phyloP scores from a whole-genome alignment of 2,888 invertebrate species.

The Sarcophaga rosellei region DNA sequence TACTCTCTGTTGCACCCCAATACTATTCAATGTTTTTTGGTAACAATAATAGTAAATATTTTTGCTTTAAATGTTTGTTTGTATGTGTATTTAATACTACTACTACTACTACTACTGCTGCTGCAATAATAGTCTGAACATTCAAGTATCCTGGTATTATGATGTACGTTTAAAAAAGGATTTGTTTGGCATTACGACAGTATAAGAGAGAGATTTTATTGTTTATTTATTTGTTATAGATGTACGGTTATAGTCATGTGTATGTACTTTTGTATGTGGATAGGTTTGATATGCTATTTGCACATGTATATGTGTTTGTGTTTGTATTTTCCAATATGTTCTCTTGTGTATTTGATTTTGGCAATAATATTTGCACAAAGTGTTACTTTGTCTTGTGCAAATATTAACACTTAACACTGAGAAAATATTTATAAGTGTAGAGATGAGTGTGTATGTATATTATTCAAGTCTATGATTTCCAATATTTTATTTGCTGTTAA shows the following conservation, averaged over 20 bases:
- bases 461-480: constrained; percentile 1
- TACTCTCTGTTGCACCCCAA: background rate
- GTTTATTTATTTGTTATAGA: constrained; percentile 39
- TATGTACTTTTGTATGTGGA: background rate
- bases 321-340: constrained; percentile 13
- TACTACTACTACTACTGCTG: background rate
- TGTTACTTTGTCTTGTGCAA: constrained; percentile 45
- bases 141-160: constrained; percentile 28
- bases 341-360: constrained; percentile 52
- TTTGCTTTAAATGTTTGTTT: background rate
- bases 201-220: constrained; percentile 30
- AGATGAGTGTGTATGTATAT: background rate
- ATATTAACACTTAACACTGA: constrained; percentile 35
- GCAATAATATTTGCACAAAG: constrained; percentile 54
- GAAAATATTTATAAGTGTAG: background rate
- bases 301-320: background rate
- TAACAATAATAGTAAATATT: background rate
- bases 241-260: background rate
- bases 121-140: background rate
- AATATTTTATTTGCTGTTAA: constrained; percentile 40
- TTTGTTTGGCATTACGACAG: constrained; percentile 42
- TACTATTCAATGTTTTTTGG: background rate
- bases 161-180: constrained; percentile 38
- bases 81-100: background rate
- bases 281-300: background rate